phyloP scores from a whole-genome alignment of 2,888 invertebrate genomes.

The Eupeodes latifasciatus region DNA sequence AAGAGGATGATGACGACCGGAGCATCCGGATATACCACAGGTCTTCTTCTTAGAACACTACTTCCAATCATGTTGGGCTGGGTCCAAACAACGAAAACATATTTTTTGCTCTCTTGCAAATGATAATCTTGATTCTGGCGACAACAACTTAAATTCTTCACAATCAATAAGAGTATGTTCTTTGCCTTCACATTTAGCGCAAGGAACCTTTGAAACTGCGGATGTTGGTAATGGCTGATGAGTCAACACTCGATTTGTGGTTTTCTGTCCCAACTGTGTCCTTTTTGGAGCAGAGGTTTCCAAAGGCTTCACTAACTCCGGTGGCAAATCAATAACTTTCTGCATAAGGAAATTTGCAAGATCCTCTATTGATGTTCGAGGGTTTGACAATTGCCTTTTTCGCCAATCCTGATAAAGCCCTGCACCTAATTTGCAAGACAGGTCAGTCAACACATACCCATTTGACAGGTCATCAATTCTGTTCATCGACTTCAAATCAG shows the following conservation, averaged over 20 bases:
- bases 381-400: neutral
- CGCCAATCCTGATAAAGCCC: too few relatives aligned
- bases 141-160: neutral
- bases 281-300: neutral
- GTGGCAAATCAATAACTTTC: neutral
- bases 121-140: neutral
- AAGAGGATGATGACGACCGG: conserved; percentile 1
- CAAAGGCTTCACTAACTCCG: neutral
- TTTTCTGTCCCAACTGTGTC: neutral
- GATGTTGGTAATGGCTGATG: neutral
- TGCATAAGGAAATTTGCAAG: neutral
- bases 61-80: conserved; percentile 16
- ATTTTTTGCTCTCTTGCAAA: conserved; percentile 7
- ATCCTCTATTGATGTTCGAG: conserved; percentile 13
- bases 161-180: neutral
- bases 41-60: conserved; percentile 1
- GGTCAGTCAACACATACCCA: too few relatives aligned
- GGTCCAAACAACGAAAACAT: conserved; percentile 10
- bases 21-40: conserved; percentile 3
- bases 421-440: too few relatives aligned
- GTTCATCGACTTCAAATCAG: neutral
- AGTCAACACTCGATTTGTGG: conserved; percentile 9
- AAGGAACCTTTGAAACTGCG: neutral
- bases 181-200: neutral
- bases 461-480: neutral